Percentiles rank a stretch among this genome's conserved stretches.
These are phyloP conservation scores for Tachina fera DNA, from an alignment of 2,888 invertebrate species.

Conservation along the genomic window DNA sequence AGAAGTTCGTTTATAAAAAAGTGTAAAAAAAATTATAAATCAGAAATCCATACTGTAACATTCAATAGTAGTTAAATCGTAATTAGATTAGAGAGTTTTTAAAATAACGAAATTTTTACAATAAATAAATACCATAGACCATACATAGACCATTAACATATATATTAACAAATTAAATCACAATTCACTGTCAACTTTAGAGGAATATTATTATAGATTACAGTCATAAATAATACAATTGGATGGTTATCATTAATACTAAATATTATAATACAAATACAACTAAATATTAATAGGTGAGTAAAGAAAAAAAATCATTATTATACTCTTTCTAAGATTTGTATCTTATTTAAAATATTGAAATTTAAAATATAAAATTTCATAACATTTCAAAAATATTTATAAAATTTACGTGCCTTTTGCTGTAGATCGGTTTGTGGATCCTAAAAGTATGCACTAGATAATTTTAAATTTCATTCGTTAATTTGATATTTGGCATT, in stretches of 20 bases:
- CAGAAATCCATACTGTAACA: not conserved
- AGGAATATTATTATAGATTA: conserved; percentile 12
- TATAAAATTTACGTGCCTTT: too few relatives aligned
- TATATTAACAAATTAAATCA: not conserved
- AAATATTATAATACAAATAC: conserved; percentile 6
- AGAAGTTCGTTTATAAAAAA: not conserved
- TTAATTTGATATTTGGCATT: too few relatives aligned
- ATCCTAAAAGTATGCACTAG: too few relatives aligned
- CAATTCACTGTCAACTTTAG: not conserved
- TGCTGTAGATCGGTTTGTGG: too few relatives aligned
- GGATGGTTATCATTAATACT: conserved; percentile 40
- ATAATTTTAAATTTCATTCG: too few relatives aligned
- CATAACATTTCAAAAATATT: too few relatives aligned
- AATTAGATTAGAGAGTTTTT: not conserved
- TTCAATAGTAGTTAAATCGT: conserved; percentile 21
- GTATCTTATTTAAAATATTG: too few relatives aligned
- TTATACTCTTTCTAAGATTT: too few relatives aligned
- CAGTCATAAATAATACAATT: conserved; percentile 23
- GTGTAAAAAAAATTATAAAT: not conserved
- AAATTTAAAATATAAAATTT: too few relatives aligned
- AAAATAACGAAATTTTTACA: conserved; percentile 22
- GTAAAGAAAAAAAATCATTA: not conserved
- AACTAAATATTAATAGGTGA: conserved; percentile 43
- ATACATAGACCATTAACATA: not conserved
- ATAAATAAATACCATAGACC: not conserved